Evolutionary conservation across 2,113 vertebrate species (phyloP).

Genomic region (Salvator merianae): DNA sequence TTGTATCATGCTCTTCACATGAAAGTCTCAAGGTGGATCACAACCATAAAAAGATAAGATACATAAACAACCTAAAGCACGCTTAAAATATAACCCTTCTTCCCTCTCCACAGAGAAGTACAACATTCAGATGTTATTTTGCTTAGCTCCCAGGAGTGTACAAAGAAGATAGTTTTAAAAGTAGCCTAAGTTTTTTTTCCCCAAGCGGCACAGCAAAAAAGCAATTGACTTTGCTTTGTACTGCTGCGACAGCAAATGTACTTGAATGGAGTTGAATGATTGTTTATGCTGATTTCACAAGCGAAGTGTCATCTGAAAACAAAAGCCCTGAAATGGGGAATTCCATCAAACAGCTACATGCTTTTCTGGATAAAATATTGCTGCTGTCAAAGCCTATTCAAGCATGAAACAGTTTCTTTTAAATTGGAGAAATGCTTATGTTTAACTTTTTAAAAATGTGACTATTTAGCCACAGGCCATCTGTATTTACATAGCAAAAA

Average conservation of each 20-base stretch:
- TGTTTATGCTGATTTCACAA: slow-evolving; percentile 22
- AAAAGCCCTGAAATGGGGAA: background rate
- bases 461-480: background rate
- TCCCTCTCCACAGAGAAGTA: background rate
- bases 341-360: slow-evolving; percentile 21
- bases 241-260: slow-evolving; percentile 40
- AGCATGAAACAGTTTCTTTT: background rate
- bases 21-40: no score
- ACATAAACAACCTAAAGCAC: no score
- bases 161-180: background rate
- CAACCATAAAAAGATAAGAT: no score
- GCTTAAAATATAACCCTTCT: background rate
- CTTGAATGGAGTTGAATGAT: slow-evolving; percentile 27
- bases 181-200: background rate
- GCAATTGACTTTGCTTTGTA: slow-evolving; percentile 18
- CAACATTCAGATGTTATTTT: background rate
- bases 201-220: background rate
- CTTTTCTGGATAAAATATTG: background rate
- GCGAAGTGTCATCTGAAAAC: slow-evolving; percentile 43
- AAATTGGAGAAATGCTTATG: background rate
- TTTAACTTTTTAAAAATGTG: background rate
- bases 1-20: no score
- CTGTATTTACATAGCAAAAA: background rate
- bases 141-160: background rate
- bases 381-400: background rate